These are phyloP conservation scores for Protaetia brevitarsis DNA, from an alignment of 1,140 invertebrate species.

Conservation along the genomic window DNA sequence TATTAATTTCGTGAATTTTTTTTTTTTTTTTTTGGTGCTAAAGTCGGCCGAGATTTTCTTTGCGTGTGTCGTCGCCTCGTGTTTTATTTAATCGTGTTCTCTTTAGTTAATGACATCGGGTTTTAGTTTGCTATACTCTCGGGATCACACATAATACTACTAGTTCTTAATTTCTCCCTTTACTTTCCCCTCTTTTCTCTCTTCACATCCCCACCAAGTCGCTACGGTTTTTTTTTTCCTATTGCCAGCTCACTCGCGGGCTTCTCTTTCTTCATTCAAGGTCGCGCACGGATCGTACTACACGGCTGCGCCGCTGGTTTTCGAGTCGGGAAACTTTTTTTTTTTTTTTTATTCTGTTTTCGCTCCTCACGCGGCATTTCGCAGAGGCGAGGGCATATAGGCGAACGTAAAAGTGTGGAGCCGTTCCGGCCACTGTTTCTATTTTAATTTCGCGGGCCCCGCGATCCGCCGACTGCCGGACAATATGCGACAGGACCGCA, in stretches of 20 bases:
- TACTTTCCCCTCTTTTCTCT: slow-evolving; percentile 50
- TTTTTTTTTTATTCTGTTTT: slow-evolving; percentile 27
- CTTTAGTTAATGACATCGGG: slow-evolving; percentile 1
- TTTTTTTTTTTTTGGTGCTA: background rate
- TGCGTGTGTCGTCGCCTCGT: background rate
- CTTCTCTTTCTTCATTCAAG: slow-evolving; percentile 49
- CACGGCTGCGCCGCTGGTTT: slow-evolving; percentile 28
- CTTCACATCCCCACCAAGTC: slow-evolving; percentile 38
- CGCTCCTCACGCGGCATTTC: slow-evolving; percentile 33
- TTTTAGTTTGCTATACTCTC: slow-evolving; percentile 35
- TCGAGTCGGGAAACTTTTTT: background rate
- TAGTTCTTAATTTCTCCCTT: slow-evolving; percentile 49
- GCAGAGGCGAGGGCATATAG: slow-evolving; percentile 26
- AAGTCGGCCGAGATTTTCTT: background rate
- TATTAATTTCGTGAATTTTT: too few relatives aligned
- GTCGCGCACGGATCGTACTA: slow-evolving; percentile 35
- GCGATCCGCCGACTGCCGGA: too few relatives aligned
- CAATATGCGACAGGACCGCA: background rate
- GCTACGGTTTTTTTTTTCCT: slow-evolving; percentile 40
- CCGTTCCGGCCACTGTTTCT: slow-evolving; percentile 32
- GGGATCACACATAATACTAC: slow-evolving; percentile 44
- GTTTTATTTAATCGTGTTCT: background rate
- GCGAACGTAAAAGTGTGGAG: background rate
- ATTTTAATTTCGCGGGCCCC: too few relatives aligned
- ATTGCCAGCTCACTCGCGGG: slow-evolving; percentile 41